These are phyloP conservation scores for Excalfactoria chinensis DNA, from an alignment of 2,113 vertebrate genomes.

Conservation along the genomic window DNA sequence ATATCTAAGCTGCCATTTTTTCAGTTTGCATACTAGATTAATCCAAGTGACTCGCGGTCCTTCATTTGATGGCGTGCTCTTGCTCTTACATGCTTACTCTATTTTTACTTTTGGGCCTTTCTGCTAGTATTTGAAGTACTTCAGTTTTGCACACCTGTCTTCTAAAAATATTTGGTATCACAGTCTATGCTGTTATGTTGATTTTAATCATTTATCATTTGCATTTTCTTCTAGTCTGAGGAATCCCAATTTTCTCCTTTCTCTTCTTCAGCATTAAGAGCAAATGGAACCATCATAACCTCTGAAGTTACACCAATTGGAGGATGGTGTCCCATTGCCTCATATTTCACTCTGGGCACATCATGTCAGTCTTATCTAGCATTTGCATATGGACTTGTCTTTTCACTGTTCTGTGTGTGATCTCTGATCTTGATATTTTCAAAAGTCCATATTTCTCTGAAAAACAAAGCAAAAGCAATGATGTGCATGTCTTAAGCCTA, in stretches of 20 bases:
- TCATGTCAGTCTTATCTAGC: not conserved
- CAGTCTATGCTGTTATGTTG: not conserved
- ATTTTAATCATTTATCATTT: not conserved
- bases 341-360: not conserved
- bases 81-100: not conserved
- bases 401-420: not conserved
- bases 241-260: not conserved
- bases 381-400: not conserved
- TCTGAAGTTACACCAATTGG: not conserved
- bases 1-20: not conserved
- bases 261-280: not conserved
- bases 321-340: not conserved
- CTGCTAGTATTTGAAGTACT: not conserved
- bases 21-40: not conserved
- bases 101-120: not conserved
- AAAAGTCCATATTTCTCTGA: not conserved
- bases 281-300: not conserved
- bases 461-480: not conserved
- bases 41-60: not conserved
- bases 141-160: not conserved
- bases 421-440: not conserved
- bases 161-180: slow-evolving; percentile 5
- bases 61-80: not conserved
- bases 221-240: not conserved
- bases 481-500: not conserved